Evolutionary conservation across 1,140 invertebrate species (phyloP), one percentile per base, ranked within the genome.

Genomic region (Ericerus pela): DNA sequence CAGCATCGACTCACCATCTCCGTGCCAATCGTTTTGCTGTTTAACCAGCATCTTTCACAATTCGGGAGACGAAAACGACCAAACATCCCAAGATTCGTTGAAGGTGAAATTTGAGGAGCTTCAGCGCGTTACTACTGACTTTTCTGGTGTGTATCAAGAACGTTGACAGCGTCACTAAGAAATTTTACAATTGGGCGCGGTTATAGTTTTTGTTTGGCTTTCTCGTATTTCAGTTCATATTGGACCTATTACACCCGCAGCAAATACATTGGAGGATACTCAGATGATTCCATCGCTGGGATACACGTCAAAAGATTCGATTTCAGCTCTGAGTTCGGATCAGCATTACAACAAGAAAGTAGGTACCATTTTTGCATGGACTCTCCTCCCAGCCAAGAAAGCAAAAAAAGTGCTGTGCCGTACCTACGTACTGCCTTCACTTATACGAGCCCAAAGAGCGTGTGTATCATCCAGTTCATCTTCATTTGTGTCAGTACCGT

Each of bases 261-360:
- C 41, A 24, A 47, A 47, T 22, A 47, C 41, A 6, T 16, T 47
- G 2, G 41, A 47, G 26, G 41, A 47, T 24, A 47, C 41, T 8
- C 41, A 47, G 16, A 47, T 20, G 8, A 47, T 47, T 14, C 26
- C 41, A 47, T 18, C 41, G 22, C 41, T 24, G 2, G 41, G 41
- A 3, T 47, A 47, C 16, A 47, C 41, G 10, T 47, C 41, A 20
- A 47, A 47, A 47, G 41, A 47, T 47, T 47, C 41, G 20, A 47
- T 47, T 22, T 47, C 41, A 18, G 41, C 20, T 24, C 16, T 47
- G 4, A 24, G 41, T 24, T 24, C 22, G 26, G 41, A 47, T 5
- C 41, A 47, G 26, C 41, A 47, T 47, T 47, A 24, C 18, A 47
- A 22, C 16, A 47, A 22, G 26, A 47, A 47, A 47, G 41, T 47